These are phyloP conservation scores for Tupaia tana DNA, from an alignment of 2,113 vertebrate species.

Conservation along the genomic window DNA sequence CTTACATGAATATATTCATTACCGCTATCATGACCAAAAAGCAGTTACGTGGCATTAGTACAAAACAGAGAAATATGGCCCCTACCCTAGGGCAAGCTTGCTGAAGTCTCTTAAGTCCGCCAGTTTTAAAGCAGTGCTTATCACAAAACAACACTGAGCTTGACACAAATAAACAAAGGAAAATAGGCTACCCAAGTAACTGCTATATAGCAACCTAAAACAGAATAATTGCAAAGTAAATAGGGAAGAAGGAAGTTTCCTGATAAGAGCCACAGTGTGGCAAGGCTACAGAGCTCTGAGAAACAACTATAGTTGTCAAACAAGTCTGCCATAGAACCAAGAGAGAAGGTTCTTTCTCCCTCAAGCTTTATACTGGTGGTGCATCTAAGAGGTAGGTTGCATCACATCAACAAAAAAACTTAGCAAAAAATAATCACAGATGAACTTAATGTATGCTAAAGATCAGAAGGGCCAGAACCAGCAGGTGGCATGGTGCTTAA, in stretches of 20 bases:
- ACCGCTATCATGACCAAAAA: slow-evolving; percentile 19
- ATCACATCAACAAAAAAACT: slow-evolving; percentile 27
- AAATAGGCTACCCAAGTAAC: slow-evolving; percentile 60
- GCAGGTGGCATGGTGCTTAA: too few relatives aligned
- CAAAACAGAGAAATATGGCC: slow-evolving; percentile 51
- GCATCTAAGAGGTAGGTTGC: slow-evolving; percentile 19
- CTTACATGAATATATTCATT: slow-evolving; percentile 54
- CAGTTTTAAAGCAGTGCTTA: slow-evolving; percentile 57
- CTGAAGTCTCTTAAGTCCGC: slow-evolving; percentile 57
- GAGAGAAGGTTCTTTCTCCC: slow-evolving; percentile 30
- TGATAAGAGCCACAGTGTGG: slow-evolving; percentile 16
- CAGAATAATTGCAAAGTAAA: slow-evolving; percentile 57
- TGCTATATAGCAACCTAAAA: slow-evolving; percentile 50
- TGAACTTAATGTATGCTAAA: neutral
- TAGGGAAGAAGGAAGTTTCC: slow-evolving; percentile 10
- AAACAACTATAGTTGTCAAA: slow-evolving; percentile 37
- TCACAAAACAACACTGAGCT: slow-evolving; percentile 58
- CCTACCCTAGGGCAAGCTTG: slow-evolving; percentile 35
- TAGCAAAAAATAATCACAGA: neutral
- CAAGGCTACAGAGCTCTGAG: neutral
- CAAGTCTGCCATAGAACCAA: neutral
- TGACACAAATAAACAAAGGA: slow-evolving; percentile 61
- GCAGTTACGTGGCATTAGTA: slow-evolving; percentile 36
- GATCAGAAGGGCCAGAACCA: slow-evolving; percentile 15
- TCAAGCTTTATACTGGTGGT: slow-evolving; percentile 8